A percentile compares a stretch with the other conserved stretches of the same genome.
phyloP scores from a whole-genome alignment of 2,113 vertebrate species.

The Miniopterus natalensis region DNA sequence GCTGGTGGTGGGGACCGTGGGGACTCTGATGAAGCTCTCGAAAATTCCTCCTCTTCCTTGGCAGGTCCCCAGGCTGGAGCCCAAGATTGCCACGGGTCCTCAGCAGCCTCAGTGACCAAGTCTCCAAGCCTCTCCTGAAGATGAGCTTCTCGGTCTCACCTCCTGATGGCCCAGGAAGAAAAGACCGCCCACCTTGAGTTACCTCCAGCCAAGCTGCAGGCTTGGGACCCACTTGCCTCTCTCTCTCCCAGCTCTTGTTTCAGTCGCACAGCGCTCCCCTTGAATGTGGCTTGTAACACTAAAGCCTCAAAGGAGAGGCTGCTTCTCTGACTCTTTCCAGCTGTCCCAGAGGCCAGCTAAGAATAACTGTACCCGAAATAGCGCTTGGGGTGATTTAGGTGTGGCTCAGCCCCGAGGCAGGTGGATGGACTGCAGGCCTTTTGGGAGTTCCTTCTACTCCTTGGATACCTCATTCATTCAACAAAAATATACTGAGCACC shows the following conservation, averaged over 20 bases:
- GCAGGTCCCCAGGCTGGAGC: neutral
- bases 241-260: constrained; percentile 57
- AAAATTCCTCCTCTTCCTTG: neutral
- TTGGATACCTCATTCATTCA: constrained; percentile 4
- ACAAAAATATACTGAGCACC: neutral
- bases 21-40: neutral
- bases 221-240: constrained; percentile 29
- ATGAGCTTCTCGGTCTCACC: neutral
- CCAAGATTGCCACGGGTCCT: neutral
- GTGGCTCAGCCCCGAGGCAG: constrained; percentile 76
- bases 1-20: too few relatives aligned
- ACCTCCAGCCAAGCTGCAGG: constrained; percentile 25
- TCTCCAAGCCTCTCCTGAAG: neutral
- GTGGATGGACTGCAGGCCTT: constrained; percentile 72
- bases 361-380: constrained; percentile 82
- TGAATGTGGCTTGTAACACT: constrained; percentile 25
- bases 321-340: constrained; percentile 80
- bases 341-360: constrained; percentile 80
- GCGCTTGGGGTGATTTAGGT: constrained; percentile 73
- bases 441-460: neutral
- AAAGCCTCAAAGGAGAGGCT: constrained; percentile 53
- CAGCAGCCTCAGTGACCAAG: neutral
- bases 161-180: neutral
- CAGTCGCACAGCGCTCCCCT: constrained; percentile 51
- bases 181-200: neutral